A percentile compares a stretch with the other conserved stretches of the same genome.
Evolutionary conservation across 2,797 vertebrate species (phyloP).

Genomic region (Brotogeris chrysoptera): DNA sequence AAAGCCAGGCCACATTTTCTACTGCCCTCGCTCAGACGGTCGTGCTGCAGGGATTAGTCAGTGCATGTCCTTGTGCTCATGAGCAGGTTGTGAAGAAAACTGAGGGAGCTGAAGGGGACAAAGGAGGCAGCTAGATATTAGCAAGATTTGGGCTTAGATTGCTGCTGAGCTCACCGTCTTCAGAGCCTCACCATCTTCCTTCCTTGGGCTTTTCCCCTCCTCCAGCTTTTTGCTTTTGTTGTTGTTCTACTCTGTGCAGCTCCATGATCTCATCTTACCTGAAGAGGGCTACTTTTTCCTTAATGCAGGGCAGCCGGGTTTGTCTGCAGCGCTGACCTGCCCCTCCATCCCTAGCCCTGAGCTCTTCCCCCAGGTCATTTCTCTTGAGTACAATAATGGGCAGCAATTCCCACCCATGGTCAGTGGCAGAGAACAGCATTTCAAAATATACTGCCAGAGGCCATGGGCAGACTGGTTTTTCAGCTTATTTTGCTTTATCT

Average conservation of each 20-base stretch:
- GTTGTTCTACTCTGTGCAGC: neutral
- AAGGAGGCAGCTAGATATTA: neutral
- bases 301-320: fast-evolving
- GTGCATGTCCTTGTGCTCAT: neutral
- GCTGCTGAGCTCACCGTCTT: neutral
- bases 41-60: neutral
- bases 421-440: neutral
- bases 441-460: neutral
- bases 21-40: neutral
- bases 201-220: neutral
- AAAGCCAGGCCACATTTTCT: neutral
- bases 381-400: neutral
- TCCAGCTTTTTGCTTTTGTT: neutral
- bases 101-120: neutral
- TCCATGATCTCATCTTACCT: neutral
- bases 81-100: neutral
- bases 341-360: neutral
- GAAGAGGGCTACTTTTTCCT: neutral
- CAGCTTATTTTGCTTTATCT: neutral
- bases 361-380: neutral
- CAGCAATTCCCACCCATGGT: neutral
- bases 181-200: neutral
- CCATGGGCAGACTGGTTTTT: neutral
- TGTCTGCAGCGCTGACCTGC: neutral
- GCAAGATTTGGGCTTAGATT: neutral